Conservation (phyloP, 2,113 vertebrate genomes). For the Vidua chalybeata region DNA sequence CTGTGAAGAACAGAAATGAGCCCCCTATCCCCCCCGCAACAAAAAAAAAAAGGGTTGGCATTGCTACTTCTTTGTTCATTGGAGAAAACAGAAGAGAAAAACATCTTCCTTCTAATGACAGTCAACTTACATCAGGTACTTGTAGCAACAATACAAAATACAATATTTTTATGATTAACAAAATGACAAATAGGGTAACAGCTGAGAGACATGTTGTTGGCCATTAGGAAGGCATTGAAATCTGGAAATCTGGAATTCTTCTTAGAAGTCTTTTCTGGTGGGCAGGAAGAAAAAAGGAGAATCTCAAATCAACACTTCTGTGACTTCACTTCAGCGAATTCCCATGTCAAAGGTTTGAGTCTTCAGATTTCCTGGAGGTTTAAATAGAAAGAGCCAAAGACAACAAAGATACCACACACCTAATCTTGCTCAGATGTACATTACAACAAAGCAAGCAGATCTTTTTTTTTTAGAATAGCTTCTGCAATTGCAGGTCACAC, state of each 20-base stretch:
- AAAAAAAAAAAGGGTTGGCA: not conserved
- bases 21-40: accelerated
- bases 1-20: not conserved
- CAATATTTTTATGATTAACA: not conserved
- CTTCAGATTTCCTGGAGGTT: not conserved
- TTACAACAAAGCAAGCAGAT: not conserved
- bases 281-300: not conserved
- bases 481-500: not conserved
- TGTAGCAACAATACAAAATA: not conserved
- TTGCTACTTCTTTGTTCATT: not conserved
- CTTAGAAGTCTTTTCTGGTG: not conserved
- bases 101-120: not conserved
- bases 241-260: not conserved
- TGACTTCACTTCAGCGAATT: not conserved
- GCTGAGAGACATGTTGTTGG: not conserved
- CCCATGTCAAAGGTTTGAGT: not conserved
- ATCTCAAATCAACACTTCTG: not conserved
- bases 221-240: not conserved
- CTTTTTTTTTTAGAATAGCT: not conserved
- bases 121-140: not conserved
- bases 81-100: not conserved
- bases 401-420: not conserved
- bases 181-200: not conserved
- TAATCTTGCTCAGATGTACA: not conserved
- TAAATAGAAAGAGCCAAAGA: not conserved